Evolutionary conservation across 2,888 invertebrate species (phyloP), one percentile per base, ranked within the genome.

Genomic region (Drosophila kuntzei): DNA sequence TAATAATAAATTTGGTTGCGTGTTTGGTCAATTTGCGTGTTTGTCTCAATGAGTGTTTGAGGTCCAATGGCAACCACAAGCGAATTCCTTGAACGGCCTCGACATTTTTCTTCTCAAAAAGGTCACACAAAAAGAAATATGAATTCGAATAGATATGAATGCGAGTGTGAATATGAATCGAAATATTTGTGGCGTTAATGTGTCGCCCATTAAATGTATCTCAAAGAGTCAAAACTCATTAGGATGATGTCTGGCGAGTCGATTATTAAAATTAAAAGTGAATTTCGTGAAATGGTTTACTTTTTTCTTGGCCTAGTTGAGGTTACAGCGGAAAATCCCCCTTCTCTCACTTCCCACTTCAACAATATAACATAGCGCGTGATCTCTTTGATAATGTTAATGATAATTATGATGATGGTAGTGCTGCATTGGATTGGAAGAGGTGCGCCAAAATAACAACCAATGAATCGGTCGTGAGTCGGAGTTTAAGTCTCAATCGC

Each of bases 261-360:
- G 81, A 87, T 87, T 87, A 85, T 83, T 70, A 64, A 88, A 86
- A 83, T 82, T 72, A 86, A 83, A 86, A 84, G 87, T 88, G 75
- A 88, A 62, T 82, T 83, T 77, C 49, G 68, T 82, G 68, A 82
- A 79, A 72, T 81, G 65, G 49, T 85, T 71, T 43, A 85, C 70
- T 63, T 70, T 71, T 59, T 51, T 25, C 22, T 37, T 62, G 51
- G 60, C 49, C 49, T 47, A 29, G 43, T 60, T 76, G 20, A 49
- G 44, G 41, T 60, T 29, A 7, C 34, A 58, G 49, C 66, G 63
- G 69, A 76, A 76, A 63, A 61, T 41, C 55, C 41, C 29, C 43
- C 22, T 22, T 22, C 5, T 32, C 41, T 44, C 53, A 43, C 44
- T 20, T 12, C n/a, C 11, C 11, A 16, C 11, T 18, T 12, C 6